phyloP scores from a whole-genome alignment of 2,888 invertebrate genomes.

The Chymomyza fuscimana region DNA sequence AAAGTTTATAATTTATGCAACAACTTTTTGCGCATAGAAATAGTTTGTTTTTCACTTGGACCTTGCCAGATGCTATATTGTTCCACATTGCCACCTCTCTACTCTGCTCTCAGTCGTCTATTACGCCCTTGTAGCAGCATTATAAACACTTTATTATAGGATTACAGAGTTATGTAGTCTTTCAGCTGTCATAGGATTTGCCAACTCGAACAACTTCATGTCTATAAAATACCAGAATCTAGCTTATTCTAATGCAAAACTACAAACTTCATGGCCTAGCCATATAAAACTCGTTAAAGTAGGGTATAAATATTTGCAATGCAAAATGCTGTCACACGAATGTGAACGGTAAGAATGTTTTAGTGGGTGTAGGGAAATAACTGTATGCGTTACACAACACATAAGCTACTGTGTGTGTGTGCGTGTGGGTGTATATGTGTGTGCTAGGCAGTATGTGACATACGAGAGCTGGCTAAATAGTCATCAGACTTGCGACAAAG shows the following conservation, averaged over 20 bases:
- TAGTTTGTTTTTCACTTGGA: neutral
- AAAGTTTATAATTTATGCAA: neutral
- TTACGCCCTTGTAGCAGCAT: neutral
- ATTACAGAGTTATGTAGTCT: neutral
- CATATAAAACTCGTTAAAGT: constrained; percentile 37
- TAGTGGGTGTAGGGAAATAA: constrained; percentile 30
- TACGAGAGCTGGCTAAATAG: neutral
- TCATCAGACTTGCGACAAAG: too few species aligned
- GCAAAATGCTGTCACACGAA: constrained; percentile 43
- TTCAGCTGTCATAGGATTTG: neutral
- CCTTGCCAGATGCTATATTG: neutral
- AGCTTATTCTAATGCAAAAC: constrained; percentile 1
- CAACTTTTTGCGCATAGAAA: neutral
- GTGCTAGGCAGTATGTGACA: neutral
- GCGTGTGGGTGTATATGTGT: constrained; percentile 8
- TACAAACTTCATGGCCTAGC: constrained; percentile 30
- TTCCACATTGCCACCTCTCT: neutral
- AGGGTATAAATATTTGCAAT: constrained; percentile 49
- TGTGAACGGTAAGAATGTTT: constrained; percentile 8
- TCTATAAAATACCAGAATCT: neutral
- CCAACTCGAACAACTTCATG: neutral
- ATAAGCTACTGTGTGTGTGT: constrained; percentile 9
- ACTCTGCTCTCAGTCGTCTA: neutral
- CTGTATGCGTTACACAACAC: constrained; percentile 34
- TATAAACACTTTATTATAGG: neutral